Conservation (phyloP, 2,113 vertebrate species). For the Delphinus delphis region DNA sequence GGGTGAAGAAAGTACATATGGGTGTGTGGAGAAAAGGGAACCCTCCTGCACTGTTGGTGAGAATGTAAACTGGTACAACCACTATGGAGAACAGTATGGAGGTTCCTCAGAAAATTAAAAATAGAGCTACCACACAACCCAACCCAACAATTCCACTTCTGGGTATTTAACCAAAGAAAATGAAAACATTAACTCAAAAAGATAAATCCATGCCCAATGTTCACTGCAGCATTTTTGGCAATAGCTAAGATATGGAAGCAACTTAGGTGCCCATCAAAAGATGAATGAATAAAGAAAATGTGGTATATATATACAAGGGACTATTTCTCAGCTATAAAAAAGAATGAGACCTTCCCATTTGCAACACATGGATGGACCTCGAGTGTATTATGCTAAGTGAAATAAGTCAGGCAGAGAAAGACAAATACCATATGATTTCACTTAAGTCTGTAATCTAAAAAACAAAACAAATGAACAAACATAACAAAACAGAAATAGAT, state of each 20-base stretch:
- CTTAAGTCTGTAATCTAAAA: background rate
- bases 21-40: background rate
- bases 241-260: background rate
- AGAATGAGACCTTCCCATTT: background rate
- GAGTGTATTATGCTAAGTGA: background rate
- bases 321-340: background rate
- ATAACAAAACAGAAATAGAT: background rate
- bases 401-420: background rate
- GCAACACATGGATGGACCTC: background rate
- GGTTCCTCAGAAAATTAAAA: background rate
- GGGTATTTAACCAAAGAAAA: background rate
- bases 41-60: background rate
- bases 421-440: background rate
- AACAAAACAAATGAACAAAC: background rate
- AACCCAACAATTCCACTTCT: background rate
- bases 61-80: background rate
- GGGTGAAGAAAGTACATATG: background rate
- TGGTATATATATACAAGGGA: background rate
- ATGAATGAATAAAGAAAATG: background rate
- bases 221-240: background rate
- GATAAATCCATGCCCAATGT: background rate
- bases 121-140: background rate
- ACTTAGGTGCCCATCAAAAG: background rate
- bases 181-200: background rate
- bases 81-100: background rate